Evolutionary conservation across 2,797 vertebrate genomes (phyloP).

Genomic region (Mormyrops attenuatus): DNA sequence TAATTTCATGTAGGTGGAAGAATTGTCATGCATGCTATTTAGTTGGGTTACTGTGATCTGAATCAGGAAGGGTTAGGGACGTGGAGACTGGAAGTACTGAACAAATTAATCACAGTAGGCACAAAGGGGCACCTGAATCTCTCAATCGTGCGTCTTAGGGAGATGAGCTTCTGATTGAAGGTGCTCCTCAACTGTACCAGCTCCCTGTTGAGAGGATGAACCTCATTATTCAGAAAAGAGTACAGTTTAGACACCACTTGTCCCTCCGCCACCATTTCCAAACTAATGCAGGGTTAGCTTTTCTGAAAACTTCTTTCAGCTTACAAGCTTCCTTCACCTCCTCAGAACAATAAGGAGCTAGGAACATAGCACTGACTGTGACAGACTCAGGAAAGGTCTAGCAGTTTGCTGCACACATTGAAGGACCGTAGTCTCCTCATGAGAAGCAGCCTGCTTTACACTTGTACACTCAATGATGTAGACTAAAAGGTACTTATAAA

Average conservation of each 20-base stretch:
- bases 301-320: not conserved
- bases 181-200: constrained; percentile 3
- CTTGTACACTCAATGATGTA: not conserved
- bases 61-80: not conserved
- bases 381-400: not conserved
- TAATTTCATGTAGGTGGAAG: not conserved
- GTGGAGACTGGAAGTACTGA: not conserved
- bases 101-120: not conserved
- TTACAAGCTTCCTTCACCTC: not conserved
- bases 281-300: not conserved
- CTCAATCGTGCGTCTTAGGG: not conserved
- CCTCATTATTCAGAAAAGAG: constrained; percentile 1
- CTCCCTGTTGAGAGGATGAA: constrained; percentile 4
- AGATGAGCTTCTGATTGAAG: constrained; percentile 1
- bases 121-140: constrained; percentile 6
- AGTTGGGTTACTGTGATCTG: constrained; percentile 1
- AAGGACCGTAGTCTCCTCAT: not conserved
- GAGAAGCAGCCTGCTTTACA: not conserved
- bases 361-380: not conserved
- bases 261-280: not conserved
- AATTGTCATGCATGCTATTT: not conserved
- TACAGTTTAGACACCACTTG: not conserved
- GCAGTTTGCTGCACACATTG: not conserved
- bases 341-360: not conserved
- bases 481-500: not conserved